Percentiles rank a stretch among this genome's conserved stretches.
phyloP scores from a whole-genome alignment of 2,797 vertebrate genomes.

The Todus mexicanus region DNA sequence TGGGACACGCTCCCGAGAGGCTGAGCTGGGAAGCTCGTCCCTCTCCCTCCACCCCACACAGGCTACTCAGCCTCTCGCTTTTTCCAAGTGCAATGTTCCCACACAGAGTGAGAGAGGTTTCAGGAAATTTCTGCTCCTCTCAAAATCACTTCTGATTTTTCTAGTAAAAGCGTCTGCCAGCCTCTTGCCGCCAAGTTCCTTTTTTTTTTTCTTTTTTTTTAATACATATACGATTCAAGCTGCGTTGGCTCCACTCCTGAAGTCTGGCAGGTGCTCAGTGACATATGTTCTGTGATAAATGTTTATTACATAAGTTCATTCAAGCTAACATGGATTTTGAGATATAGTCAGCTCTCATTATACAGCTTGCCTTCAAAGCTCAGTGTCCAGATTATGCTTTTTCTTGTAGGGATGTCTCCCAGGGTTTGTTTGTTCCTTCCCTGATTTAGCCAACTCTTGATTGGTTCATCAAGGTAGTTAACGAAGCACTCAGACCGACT shows the following conservation, averaged over 20 bases:
- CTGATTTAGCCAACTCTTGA: conserved; percentile 50
- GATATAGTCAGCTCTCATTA: conserved; percentile 59
- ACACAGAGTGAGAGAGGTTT: conserved; percentile 30
- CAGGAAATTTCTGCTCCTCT: conserved; percentile 66
- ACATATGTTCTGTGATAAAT: conserved; percentile 73
- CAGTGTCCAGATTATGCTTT: conserved; percentile 32
- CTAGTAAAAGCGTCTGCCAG: conserved; percentile 73
- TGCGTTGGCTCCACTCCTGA: conserved; percentile 60
- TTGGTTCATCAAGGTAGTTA: conserved; percentile 59
- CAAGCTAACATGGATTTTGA: conserved; percentile 68
- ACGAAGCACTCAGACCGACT: conserved; percentile 18
- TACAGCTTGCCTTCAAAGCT: conserved; percentile 59
- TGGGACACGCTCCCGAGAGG: not conserved
- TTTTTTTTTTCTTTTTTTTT: conserved; percentile 58
- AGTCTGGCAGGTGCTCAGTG: conserved; percentile 71
- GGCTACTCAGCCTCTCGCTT: not conserved
- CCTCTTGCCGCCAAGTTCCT: conserved; percentile 61
- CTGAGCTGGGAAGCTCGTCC: not conserved
- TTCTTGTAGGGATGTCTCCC: conserved; percentile 43
- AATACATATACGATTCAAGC: conserved; percentile 67
- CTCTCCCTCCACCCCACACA: not conserved
- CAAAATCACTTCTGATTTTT: conserved; percentile 73
- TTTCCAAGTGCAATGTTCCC: conserved; percentile 18
- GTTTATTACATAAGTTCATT: conserved; percentile 73
- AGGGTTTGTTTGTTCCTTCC: conserved; percentile 22